Percentiles rank a stretch among this genome's conserved stretches.
phyloP scores from a whole-genome alignment of 1,140 invertebrate genomes.

The Idris sp. region DNA sequence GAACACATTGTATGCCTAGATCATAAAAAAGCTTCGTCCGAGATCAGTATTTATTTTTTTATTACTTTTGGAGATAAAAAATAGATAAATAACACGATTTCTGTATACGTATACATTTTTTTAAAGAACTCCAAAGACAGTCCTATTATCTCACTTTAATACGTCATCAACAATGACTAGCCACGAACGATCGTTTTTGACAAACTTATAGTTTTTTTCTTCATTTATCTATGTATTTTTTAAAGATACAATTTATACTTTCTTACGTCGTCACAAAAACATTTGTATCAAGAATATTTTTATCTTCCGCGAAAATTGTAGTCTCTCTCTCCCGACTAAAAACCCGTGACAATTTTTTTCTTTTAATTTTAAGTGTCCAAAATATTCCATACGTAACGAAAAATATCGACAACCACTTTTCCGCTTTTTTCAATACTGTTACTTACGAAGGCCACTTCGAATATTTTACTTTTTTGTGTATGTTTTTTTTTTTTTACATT shows the following conservation, averaged over 20 bases:
- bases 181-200: slow-evolving; percentile 63
- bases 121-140: slow-evolving; percentile 69
- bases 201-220: slow-evolving; percentile 53
- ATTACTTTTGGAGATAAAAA: slow-evolving; percentile 65
- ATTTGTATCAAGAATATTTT: slow-evolving; percentile 78
- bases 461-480: slow-evolving; percentile 67
- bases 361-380: slow-evolving; percentile 48
- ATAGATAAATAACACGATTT: slow-evolving; percentile 64
- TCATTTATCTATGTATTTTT: slow-evolving; percentile 48
- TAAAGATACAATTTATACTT: slow-evolving; percentile 64
- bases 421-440: slow-evolving; percentile 71
- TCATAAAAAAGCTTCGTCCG: slow-evolving; percentile 71
- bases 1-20: slow-evolving; percentile 72
- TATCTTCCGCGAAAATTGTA: slow-evolving; percentile 66
- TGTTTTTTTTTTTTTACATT: slow-evolving; percentile 70
- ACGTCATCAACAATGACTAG: slow-evolving; percentile 64
- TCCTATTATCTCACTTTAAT: slow-evolving; percentile 70
- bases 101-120: slow-evolving; percentile 63
- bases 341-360: slow-evolving; percentile 52
- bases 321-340: slow-evolving; percentile 60
- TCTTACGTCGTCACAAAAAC: slow-evolving; percentile 74
- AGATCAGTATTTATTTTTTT: slow-evolving; percentile 65
- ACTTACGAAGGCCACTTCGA: slow-evolving; percentile 75
- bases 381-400: slow-evolving; percentile 56
- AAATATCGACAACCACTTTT: slow-evolving; percentile 66